Evolutionary conservation across 1,140 invertebrate genomes (phyloP), one percentile per base, ranked within the genome.

Genomic region (Acromyrmex echinatior): DNA sequence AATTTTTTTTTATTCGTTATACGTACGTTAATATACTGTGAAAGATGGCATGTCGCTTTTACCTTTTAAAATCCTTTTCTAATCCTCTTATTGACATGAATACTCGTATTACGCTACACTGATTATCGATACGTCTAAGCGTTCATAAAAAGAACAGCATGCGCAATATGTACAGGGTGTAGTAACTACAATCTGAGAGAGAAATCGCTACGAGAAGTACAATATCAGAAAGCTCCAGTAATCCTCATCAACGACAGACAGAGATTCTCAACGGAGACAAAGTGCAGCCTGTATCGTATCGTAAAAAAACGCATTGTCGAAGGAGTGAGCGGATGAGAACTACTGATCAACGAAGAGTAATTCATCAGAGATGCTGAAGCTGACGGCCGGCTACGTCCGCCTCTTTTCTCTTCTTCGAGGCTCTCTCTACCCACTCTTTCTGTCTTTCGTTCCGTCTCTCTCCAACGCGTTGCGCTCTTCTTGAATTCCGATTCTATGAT

Each of bases 341-440:
- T 94, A 91, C 94, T 95, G 94, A 87, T 91, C 91, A 87, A 91
- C 91, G 88, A 87, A 92, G 93, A 95, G 92, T 94, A 95, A 95
- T 95, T 95, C 93, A 93, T 93, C 93, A 93, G 90, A 93, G 90
- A 95, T 94, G 95, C 92, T 92, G 93, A 91, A 93, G 84, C 79
- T 82, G 86, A 89, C 77, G 65, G 62, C 87, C 89, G 81, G 80
- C 89, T 90, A 90, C 92, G 92, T 92, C 90, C 90, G 91, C 78
- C 92, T 89, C 91, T 88, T 71, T 73, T 73, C 76, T 91, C 78
- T 88, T 84, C 89, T 77, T 89, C 76, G 53, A 73, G 74, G 71
- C 86, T 87, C 88, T 87, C 86, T 89, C 85, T 79, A 82, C 80
- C 81, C 71, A 86, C 70, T 79, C 70, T 79, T 86, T 91, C 87